Evolutionary conservation across 2,888 invertebrate species (phyloP), one percentile per base, ranked within the genome.

Genomic region (Drosophila barbarae): DNA sequence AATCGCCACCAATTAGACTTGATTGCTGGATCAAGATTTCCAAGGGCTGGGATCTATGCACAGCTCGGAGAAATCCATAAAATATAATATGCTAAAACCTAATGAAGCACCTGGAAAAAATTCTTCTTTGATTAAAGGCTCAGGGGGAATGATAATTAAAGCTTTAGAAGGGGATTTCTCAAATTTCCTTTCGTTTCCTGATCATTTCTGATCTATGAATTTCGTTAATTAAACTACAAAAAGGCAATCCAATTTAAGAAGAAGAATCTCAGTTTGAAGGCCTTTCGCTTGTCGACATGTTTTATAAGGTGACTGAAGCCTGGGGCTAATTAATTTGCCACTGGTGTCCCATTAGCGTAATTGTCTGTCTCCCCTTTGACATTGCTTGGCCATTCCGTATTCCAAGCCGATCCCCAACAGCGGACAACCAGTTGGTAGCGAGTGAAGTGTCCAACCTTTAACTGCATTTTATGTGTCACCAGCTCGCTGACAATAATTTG

Each of bases 291-390:
- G 35, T 28, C 52, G 35, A 18, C 50, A 23, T 28, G 28, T 12
- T 12, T 55, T 34, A 36, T 36, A 2, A n/a, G 15, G 32, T 13
- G 23, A 69, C 71, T 67, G 55, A 53, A 59, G 72, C 72, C 74
- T 74, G 80, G 44, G 73, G 79, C 85, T 82, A 82, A 82, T 82
- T 82, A 82, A 82, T 82, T 85, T 85, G 85, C 81, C 85, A 85
- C 80, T 77, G 85, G 85, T 82, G 85, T 82, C 82, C 82, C 85
- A 82, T 82, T 82, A 82, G 84, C 70, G 85, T 82, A 82, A 82
- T 82, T 85, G 82, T 80, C 80, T 82, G 81, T 82, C 74, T 72
- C 79, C 79, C 84, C 78, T 79, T 79, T 83, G 78, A 83, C 81
- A 80, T 77, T 65, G 72, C 69, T 67, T 68, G 70, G 67, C 66